Conservation (phyloP, 1,140 invertebrate species). For the Leptopilina boulardi region DNA sequence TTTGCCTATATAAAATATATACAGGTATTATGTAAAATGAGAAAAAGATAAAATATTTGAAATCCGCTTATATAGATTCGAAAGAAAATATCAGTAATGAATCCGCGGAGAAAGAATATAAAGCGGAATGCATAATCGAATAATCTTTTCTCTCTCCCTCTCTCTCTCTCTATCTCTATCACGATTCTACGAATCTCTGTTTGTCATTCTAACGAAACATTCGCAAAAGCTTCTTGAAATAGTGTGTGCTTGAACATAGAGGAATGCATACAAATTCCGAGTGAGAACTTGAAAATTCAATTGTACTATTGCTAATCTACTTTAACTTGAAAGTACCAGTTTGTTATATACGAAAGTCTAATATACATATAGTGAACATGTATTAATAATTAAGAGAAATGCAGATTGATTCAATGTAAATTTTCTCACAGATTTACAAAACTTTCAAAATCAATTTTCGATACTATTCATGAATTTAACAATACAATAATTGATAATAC, state of each 20-base stretch:
- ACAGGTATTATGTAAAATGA: neutral
- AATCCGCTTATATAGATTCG: neutral
- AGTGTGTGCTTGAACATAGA: neutral
- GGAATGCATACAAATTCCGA: conserved; percentile 9
- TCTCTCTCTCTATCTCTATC: neutral
- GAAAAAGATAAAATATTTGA: neutral
- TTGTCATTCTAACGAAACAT: conserved; percentile 12
- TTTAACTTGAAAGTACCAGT: conserved; percentile 3
- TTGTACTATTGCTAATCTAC: conserved; percentile 7
- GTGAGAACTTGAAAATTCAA: conserved; percentile 23
- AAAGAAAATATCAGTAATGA: neutral
- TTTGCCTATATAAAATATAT: too few species aligned
- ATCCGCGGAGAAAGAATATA: neutral
- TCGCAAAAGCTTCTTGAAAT: conserved; percentile 23
- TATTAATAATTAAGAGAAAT: conserved; percentile 2
- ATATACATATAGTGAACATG: neutral
- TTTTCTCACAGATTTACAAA: neutral
- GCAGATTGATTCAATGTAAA: neutral
- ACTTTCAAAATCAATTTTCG: neutral
- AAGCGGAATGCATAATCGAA: conserved; percentile 20
- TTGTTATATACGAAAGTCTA: conserved; percentile 9
- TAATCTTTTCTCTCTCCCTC: neutral
- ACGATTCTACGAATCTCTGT: neutral
- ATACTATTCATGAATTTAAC: too few species aligned
- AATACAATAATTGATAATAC: neutral